These are phyloP conservation scores for Neelides sp. DNA, from an alignment of 1,140 invertebrate species.

Conservation along the genomic window DNA sequence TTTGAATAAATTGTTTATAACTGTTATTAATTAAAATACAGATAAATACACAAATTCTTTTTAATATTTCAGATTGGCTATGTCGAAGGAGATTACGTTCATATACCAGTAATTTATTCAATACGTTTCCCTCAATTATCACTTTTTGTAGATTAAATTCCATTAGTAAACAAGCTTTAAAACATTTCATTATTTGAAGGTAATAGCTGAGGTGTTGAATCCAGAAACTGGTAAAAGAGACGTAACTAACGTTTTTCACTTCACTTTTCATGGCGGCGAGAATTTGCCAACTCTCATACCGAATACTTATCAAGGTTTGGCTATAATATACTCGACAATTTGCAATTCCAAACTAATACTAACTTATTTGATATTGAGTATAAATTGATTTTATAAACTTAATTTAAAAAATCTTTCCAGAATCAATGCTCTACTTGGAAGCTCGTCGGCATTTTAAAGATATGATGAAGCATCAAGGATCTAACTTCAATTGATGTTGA, in stretches of 20 bases:
- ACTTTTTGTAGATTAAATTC: no score
- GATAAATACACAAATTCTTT: no score
- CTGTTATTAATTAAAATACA: neutral
- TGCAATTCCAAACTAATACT: neutral
- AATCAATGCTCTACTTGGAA: constrained; percentile 61
- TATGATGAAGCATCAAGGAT: constrained; percentile 31
- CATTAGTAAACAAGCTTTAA: no score
- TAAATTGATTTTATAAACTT: neutral
- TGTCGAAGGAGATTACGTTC: constrained; percentile 48
- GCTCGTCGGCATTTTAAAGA: constrained; percentile 53
- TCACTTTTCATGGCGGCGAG: constrained; percentile 44
- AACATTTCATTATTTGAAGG: no score
- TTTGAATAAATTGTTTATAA: neutral
- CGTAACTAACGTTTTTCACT: constrained; percentile 65
- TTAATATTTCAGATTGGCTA: constrained; percentile 47
- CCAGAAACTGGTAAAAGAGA: constrained; percentile 42
- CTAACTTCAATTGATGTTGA: neutral
- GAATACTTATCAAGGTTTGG: constrained; percentile 52
- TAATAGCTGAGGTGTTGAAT: constrained; percentile 55
- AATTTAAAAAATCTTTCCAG: constrained; percentile 35
- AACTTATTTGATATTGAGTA: constrained; percentile 15
- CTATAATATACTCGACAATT: neutral
- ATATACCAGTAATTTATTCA: constrained; percentile 51
- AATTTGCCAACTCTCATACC: constrained; percentile 41
- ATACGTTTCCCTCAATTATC: no score